Evolutionary conservation across 64 coral and sea anemone genomes (phyloP).

Genomic region (Dendronephthya gigantea): DNA sequence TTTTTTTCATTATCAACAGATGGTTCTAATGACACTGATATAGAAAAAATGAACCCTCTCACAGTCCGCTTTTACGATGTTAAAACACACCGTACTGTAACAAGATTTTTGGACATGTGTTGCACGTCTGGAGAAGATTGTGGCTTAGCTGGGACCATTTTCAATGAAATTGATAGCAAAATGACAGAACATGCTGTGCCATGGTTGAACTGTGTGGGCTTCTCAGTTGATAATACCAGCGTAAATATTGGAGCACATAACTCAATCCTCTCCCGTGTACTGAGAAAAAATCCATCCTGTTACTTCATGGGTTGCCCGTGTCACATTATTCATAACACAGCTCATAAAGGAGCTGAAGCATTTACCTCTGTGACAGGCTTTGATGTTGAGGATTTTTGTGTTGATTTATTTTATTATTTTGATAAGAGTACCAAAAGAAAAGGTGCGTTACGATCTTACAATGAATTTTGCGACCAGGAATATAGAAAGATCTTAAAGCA

Average conservation of each 20-base stretch:
- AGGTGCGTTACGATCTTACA: neutral
- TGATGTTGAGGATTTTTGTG: slow-evolving; percentile 19
- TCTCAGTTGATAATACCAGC: slow-evolving; percentile 44
- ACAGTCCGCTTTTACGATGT: slow-evolving; percentile 38
- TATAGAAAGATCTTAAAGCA: slow-evolving; percentile 18
- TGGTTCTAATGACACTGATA: slow-evolving; percentile 46
- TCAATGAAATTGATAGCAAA: slow-evolving; percentile 20
- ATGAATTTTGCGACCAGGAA: neutral
- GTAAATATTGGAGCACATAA: slow-evolving; percentile 34
- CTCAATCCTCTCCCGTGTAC: slow-evolving; percentile 30
- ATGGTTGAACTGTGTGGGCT: slow-evolving; percentile 34
- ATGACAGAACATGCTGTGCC: slow-evolving; percentile 15
- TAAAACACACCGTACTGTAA: slow-evolving; percentile 5
- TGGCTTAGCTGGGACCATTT: slow-evolving; percentile 5
- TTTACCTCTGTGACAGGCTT: slow-evolving; percentile 20
- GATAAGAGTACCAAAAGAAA: slow-evolving; percentile 21
- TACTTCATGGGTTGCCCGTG: slow-evolving; percentile 26
- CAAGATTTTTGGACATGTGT: slow-evolving; percentile 45
- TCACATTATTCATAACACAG: slow-evolving; percentile 33
- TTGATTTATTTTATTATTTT: slow-evolving; percentile 27
- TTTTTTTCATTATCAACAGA: slow-evolving; percentile 34
- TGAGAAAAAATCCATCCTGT: neutral
- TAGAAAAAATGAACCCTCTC: slow-evolving; percentile 49
- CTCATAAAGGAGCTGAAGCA: slow-evolving; percentile 9
- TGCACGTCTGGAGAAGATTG: neutral